Evolutionary conservation across 2,888 invertebrate genomes (phyloP).

Genomic region (Idaea aversata): DNA sequence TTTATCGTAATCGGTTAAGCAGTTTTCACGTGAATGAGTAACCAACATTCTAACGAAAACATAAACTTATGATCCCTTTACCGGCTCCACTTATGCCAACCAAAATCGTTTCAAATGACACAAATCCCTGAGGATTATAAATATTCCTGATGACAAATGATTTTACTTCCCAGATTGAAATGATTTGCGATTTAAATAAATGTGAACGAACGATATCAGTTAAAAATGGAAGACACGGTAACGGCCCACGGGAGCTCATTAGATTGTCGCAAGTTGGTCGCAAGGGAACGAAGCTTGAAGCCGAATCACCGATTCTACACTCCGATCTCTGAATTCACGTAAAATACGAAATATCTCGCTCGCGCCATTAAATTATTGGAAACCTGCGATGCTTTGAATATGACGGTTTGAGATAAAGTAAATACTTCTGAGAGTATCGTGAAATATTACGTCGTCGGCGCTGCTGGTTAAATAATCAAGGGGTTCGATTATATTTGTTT

Average conservation of each 20-base stretch:
- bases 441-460: constrained; percentile 7
- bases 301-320: constrained; percentile 43
- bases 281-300: constrained; percentile 28
- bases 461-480: constrained; percentile 10
- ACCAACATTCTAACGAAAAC: too few relatives aligned
- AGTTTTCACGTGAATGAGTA: too few relatives aligned
- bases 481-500: constrained; percentile 2
- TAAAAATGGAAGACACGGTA: constrained; percentile 43
- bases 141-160: not conserved
- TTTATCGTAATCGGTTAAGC: too few relatives aligned
- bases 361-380: constrained; percentile 29
- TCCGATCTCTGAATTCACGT: constrained; percentile 45
- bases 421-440: constrained; percentile 11
- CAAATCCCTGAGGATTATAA: not conserved
- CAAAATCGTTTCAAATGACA: not conserved
- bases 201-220: constrained; percentile 33
- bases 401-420: constrained; percentile 15
- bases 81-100: too few relatives aligned
- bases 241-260: constrained; percentile 54
- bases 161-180: constrained; percentile 17
- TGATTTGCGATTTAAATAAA: constrained; percentile 18
- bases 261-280: constrained; percentile 43
- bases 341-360: constrained; percentile 40
- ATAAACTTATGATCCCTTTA: too few relatives aligned
- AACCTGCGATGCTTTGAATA: constrained; percentile 19